These are phyloP conservation scores for Clepsis dumicolana DNA, from an alignment of 2,888 invertebrate genomes.

Conservation along the genomic window DNA sequence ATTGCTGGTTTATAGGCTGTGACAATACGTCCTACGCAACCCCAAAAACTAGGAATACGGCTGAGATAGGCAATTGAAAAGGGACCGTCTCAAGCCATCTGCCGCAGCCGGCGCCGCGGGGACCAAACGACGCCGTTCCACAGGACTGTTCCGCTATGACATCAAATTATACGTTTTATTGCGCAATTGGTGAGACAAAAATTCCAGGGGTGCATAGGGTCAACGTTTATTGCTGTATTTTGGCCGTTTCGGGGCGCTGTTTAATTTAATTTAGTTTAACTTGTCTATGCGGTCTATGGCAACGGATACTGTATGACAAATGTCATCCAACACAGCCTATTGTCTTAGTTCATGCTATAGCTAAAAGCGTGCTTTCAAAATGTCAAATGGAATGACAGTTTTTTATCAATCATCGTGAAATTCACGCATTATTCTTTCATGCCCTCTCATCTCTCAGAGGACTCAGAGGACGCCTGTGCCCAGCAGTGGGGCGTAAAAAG, in stretches of 20 bases:
- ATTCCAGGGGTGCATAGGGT: conserved; percentile 20
- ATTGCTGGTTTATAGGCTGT: too few species aligned
- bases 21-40: conserved; percentile 48
- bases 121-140: conserved; percentile 59
- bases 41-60: conserved; percentile 47
- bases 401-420: too few species aligned
- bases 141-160: conserved; percentile 39
- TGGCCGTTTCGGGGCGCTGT: background rate
- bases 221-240: conserved; percentile 15
- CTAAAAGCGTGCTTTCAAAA: background rate
- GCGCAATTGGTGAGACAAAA: conserved; percentile 14
- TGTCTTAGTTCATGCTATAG: too few species aligned
- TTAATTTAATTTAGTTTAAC: conserved; percentile 8
- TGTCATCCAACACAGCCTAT: too few species aligned
- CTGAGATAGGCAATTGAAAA: conserved; percentile 79
- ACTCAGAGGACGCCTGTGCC: too few species aligned
- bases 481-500: too few species aligned
- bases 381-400: too few species aligned
- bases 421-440: too few species aligned
- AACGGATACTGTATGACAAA: background rate
- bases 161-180: conserved; percentile 15
- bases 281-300: background rate
- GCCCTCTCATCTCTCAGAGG: too few species aligned
- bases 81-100: conserved; percentile 75
- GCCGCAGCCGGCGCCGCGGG: conserved; percentile 70